phyloP scores from a whole-genome alignment of 2,888 invertebrate genomes.

The Ornithoptera alexandrae region DNA sequence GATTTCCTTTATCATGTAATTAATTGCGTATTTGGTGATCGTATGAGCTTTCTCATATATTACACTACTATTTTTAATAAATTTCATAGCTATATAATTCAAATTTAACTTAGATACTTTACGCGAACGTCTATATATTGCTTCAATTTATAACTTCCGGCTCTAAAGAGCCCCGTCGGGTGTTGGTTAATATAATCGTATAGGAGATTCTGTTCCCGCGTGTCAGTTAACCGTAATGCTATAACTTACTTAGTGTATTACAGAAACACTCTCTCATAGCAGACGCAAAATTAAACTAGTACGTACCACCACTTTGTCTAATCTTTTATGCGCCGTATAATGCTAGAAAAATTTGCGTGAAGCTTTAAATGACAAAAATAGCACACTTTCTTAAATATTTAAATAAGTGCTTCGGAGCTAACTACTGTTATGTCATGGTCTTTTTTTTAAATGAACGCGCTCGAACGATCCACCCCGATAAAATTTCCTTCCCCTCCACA shows the following conservation, averaged over 20 bases:
- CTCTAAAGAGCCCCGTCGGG: slow-evolving; percentile 23
- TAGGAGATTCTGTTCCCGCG: slow-evolving; percentile 18
- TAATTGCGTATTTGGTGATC: too few species aligned
- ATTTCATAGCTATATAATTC: background rate
- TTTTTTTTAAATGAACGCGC: background rate
- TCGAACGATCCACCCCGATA: background rate
- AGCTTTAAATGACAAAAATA: slow-evolving; percentile 1
- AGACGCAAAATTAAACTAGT: background rate
- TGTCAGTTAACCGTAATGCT: slow-evolving; percentile 2
- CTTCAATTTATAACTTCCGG: slow-evolving; percentile 13
- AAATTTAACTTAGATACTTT: slow-evolving; percentile 20
- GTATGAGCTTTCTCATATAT: too few species aligned
- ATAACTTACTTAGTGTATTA: background rate
- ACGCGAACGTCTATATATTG: slow-evolving; percentile 15
- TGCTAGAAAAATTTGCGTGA: background rate
- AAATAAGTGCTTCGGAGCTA: slow-evolving; percentile 1
- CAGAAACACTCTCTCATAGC: background rate
- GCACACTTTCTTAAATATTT: slow-evolving; percentile 2
- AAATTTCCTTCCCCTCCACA: too few species aligned
- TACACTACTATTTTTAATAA: too few species aligned
- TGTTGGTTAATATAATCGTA: slow-evolving; percentile 1
- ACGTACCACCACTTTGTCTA: background rate
- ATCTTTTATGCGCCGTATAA: background rate
- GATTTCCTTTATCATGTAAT: too few species aligned
- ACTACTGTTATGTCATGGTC: background rate